phyloP scores from a whole-genome alignment of 2,888 invertebrate species.

The Orthosia cruda region DNA sequence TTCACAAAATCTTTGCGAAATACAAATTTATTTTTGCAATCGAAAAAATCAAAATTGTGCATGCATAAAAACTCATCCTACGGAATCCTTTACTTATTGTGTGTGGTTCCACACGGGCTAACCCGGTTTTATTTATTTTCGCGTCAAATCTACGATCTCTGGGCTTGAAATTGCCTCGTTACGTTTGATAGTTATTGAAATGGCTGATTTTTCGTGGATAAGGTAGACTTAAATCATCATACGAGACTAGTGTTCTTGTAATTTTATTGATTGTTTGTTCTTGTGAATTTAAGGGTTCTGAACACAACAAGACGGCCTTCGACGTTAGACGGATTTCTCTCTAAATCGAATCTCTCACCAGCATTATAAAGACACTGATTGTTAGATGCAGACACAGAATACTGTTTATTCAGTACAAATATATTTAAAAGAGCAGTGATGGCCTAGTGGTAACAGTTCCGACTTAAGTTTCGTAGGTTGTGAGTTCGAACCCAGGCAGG shows the following conservation, averaged over 20 bases:
- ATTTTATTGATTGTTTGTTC: neutral
- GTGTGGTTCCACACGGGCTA: neutral
- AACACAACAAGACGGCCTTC: neutral
- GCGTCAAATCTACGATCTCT: constrained; percentile 41
- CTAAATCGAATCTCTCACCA: too few species aligned
- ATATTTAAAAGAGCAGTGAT: too few species aligned
- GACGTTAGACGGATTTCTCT: too few species aligned
- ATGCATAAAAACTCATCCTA: neutral
- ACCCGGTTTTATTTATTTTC: constrained; percentile 34
- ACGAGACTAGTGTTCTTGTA: neutral
- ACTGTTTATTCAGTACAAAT: too few species aligned
- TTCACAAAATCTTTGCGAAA: neutral
- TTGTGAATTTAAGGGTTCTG: neutral
- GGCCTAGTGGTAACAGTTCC: too few species aligned
- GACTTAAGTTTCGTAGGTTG: too few species aligned
- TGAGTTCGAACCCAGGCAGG: too few species aligned
- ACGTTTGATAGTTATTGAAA: constrained; percentile 22
- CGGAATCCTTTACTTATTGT: neutral
- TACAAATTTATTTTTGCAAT: neutral
- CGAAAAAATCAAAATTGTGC: neutral
- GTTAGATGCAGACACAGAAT: too few species aligned
- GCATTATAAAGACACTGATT: too few species aligned
- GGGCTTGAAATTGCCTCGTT: constrained; percentile 48
- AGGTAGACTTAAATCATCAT: neutral
- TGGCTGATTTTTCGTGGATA: constrained; percentile 14